Evolutionary conservation across 1,140 invertebrate species (phyloP), one percentile per base, ranked within the genome.

Genomic region (Drosophila ercepeae): DNA sequence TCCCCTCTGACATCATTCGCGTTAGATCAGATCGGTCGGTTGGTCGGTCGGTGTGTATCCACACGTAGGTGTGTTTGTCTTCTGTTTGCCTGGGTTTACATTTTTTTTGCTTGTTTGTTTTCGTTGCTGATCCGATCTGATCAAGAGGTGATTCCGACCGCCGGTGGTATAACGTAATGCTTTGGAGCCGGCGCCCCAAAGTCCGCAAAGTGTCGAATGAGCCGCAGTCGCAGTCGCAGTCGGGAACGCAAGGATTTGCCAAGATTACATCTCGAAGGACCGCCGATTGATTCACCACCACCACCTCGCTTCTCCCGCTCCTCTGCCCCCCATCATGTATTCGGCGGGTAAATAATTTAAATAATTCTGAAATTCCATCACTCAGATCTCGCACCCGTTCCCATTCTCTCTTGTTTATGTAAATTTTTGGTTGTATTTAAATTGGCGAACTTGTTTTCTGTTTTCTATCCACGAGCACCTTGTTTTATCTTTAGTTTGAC

Each of bases 321-420:
- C 52, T 54, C 29, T 41, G 27, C 42, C 51, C 19, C 44, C 59
- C 39, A 75, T 41, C 67, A 88, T 88, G 82, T 88, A 88, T 78
- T 88, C 82, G 68, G 82, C 82, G 77, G 82, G 82, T 88, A 88
- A 88, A 88, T 88, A 88, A 59, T 41, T 45, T 18, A 36, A 65
- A 44, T 18, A 11, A 8, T 19, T 42, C 45, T 57, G 42, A 16
- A 60, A 54, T 53, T 57, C 42, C 57, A 75, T 9, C 59, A 58
- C 2, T 41, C n/a, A n/a, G n/a, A n/a, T n/a, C n/a, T n/a, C 19
- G 21, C 49, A 55, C 36, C 27, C 55, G 21, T 25, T 34, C 25
- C n/a, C 18, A 8, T 29, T 2, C 39, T 8, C 39, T 9, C 8
- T n/a, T n/a, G 16, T 13, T 57, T 42, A 34, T 61, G 52, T 27